Conservation (phyloP, 1,140 invertebrate species). For the Brachionus sp. region DNA sequence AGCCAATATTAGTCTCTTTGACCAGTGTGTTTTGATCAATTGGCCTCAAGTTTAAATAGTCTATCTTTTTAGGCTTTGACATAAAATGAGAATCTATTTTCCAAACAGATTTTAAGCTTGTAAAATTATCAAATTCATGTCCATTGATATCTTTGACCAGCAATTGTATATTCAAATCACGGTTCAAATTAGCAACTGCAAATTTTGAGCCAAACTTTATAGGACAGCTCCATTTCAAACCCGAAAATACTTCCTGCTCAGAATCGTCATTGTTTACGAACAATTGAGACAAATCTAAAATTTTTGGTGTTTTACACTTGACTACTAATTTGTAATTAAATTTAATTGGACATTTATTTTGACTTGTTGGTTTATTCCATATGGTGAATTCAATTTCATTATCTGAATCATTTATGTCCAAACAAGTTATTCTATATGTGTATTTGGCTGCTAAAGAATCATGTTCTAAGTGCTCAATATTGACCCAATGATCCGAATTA, state of each 20-base stretch:
- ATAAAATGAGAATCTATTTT: background rate
- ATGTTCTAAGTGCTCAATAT: background rate
- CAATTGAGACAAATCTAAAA: background rate
- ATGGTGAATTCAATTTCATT: background rate
- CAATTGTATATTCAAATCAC: background rate
- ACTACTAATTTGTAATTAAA: background rate
- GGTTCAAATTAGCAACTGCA: background rate
- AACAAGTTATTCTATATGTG: background rate
- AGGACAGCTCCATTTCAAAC: background rate
- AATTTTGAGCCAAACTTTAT: conserved; percentile 8
- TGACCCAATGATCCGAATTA: background rate
- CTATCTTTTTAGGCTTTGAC: background rate
- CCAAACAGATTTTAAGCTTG: conserved; percentile 13
- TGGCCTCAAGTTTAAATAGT: background rate
- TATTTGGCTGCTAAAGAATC: background rate
- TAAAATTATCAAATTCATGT: background rate
- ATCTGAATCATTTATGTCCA: background rate
- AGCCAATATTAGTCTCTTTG: background rate
- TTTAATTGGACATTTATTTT: conserved; percentile 24
- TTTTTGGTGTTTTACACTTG: background rate
- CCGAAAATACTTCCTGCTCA: background rate
- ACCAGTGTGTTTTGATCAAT: background rate
- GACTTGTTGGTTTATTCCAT: background rate
- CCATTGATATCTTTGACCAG: background rate
- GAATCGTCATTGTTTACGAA: conserved; percentile 13